Evolutionary conservation across 2,888 invertebrate genomes (phyloP).

Genomic region (Teinopalpus imperialis): DNA sequence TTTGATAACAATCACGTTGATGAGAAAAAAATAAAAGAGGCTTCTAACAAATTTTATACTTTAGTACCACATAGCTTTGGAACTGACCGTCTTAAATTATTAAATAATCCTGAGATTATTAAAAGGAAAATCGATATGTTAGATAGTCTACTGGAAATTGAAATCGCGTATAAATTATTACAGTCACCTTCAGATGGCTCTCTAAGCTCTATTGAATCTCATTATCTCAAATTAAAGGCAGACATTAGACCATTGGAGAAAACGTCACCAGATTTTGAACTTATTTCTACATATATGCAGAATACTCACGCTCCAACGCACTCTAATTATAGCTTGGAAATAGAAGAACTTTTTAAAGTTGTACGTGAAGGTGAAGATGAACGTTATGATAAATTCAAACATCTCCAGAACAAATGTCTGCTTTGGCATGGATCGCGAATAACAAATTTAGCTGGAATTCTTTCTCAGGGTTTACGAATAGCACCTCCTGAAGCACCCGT

Average conservation of each 20-base stretch:
- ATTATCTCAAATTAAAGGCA: conserved; percentile 93
- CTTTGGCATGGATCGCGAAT: conserved; percentile 98
- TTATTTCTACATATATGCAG: conserved; percentile 88
- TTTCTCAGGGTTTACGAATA: conserved; percentile 94
- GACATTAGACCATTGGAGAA: conserved; percentile 87
- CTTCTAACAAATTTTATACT: conserved; percentile 26
- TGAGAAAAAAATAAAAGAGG: conserved; percentile 19
- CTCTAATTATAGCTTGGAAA: conserved; percentile 63
- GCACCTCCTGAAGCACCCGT: conserved; percentile 98
- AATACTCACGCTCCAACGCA: conserved; percentile 98
- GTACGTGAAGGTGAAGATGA: conserved; percentile 89
- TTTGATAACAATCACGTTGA: conserved; percentile 14
- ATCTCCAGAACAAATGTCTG: conserved; percentile 91
- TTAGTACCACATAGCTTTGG: conserved; percentile 93
- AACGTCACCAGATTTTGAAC: conserved; percentile 85
- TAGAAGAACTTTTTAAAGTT: conserved; percentile 84
- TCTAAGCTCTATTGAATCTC: conserved; percentile 86
- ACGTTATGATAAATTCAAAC: conserved; percentile 91
- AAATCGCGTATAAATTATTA: conserved; percentile 94
- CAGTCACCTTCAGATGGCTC: conserved; percentile 68
- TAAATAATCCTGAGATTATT: conserved; percentile 88
- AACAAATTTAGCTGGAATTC: conserved; percentile 96
- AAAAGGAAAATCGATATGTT: conserved; percentile 88
- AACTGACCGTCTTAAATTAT: conserved; percentile 87
- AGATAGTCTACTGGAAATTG: conserved; percentile 95